Percentiles rank a stretch among this genome's conserved stretches.
Evolutionary conservation across 92 coral and sea anemone genomes (phyloP).

Genomic region (Parazoanthus darwini): DNA sequence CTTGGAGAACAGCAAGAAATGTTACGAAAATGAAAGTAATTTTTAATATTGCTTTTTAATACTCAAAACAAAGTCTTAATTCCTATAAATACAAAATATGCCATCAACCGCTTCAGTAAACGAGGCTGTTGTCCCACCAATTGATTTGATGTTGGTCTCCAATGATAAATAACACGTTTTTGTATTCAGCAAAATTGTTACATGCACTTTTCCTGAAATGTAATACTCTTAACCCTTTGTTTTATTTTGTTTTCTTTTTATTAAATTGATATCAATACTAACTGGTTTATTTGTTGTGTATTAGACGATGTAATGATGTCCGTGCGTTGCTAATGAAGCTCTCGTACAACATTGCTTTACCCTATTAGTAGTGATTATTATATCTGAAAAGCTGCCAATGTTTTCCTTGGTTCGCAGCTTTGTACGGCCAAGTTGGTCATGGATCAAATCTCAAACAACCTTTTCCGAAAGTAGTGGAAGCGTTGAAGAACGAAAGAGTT

Average conservation of each 20-base stretch:
- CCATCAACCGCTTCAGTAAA: not conserved
- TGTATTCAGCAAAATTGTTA: no score
- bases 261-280: no score
- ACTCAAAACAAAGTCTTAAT: not conserved
- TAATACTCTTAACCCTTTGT: no score
- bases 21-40: no score
- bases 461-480: conserved; percentile 72
- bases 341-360: not conserved
- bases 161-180: not conserved
- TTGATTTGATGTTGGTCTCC: not conserved
- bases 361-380: not conserved
- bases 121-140: not conserved
- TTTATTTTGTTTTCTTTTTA: no score
- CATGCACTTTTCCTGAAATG: no score
- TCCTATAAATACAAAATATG: not conserved
- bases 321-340: no score
- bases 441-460: conserved; percentile 84
- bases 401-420: conserved; percentile 47
- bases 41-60: not conserved
- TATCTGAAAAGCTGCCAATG: not conserved
- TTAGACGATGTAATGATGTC: no score
- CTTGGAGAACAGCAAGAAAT: no score
- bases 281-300: no score
- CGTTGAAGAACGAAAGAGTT: conserved; percentile 69
- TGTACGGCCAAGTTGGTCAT: conserved; percentile 92